Evolutionary conservation across 2,888 invertebrate species (phyloP), one percentile per base, ranked within the genome.

Genomic region (Spatulosminthurus flaviceps): DNA sequence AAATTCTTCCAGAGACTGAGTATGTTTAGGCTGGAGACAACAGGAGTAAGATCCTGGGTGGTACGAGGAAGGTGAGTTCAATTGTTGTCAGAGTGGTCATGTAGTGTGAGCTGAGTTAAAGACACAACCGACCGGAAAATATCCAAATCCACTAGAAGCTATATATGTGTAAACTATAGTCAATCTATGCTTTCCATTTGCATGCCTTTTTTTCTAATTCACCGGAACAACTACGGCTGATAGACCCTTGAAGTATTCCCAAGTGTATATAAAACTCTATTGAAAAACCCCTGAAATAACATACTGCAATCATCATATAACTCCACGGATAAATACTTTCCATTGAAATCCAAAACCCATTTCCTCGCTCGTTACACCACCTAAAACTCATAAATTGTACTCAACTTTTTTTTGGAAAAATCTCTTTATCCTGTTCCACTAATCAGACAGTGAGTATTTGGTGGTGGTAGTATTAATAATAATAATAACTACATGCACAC

Each of bases 1-100:
- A 84, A 84, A 84, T 84, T 84, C 83, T 84, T 84, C 83, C 84
- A 80, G 81, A 80, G 80, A 61, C 42, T 76, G 67, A 76, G 24
- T 76, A 76, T 78, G 72, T 66, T 64, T 78, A 61, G 34, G 13
- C 26, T 72, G 60, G 21, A 70, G 77, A 61, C 28, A 61, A 51
- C 11, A n/a, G 60, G 28, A 28, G 74, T 60, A 61, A 28, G 43
- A 67, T 66, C 76, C 43, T 76, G 76, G 76, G 76, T 76, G 76
- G 75, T 76, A 22, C 43, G 60, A 77, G 51, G 73, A 81, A 82
- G 81, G 83, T 82, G 83, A 80, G 81, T 78, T 83, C 80, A 80
- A 82, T 83, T 77, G 71, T 78, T 29, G 24, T 42, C 21, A 66
- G 81, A 82, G 83, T 84, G 84, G 82, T 84, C 84, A 84, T 83